Percentiles rank a stretch among this genome's conserved stretches.
Conservation (phyloP, 2,113 vertebrate genomes). For the Microcebus tavaratra region DNA sequence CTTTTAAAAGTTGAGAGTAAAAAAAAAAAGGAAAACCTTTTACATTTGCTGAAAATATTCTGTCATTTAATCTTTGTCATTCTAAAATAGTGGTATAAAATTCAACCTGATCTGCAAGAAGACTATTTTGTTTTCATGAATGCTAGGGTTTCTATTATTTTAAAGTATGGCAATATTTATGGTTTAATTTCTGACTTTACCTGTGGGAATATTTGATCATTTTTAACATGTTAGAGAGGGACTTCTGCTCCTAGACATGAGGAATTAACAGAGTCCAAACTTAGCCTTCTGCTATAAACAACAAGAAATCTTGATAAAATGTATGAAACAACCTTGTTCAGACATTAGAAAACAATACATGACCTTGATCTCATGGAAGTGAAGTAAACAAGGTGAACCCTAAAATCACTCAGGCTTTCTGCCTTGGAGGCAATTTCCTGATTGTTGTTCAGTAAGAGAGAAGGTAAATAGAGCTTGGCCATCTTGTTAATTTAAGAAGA, state of each 20-base stretch:
- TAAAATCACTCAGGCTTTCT: neutral
- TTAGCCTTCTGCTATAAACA: conserved; percentile 9
- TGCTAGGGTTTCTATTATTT: neutral
- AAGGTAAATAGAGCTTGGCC: neutral
- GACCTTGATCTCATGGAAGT: neutral
- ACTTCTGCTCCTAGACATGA: neutral
- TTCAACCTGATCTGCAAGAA: neutral
- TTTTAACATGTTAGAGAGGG: neutral
- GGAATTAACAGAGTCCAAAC: neutral
- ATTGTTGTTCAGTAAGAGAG: neutral
- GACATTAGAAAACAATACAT: neutral
- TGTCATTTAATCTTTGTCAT: conserved; percentile 3
- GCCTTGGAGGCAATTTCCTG: conserved; percentile 7
- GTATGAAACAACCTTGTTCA: neutral
- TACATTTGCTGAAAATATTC: conserved; percentile 13
- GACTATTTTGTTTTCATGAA: conserved; percentile 28
- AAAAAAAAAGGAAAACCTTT: neutral
- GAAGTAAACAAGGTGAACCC: neutral
- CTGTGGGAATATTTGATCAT: neutral
- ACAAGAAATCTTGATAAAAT: neutral
- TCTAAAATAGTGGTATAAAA: conserved; percentile 25
- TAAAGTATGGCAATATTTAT: conserved; percentile 17
- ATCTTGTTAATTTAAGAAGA: conserved; percentile 46
- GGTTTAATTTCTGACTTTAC: conserved; percentile 15
- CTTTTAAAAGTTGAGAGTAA: conserved; percentile 30